Conservation (phyloP, 2,888 invertebrate genomes). For the Metallyticus violacea region DNA sequence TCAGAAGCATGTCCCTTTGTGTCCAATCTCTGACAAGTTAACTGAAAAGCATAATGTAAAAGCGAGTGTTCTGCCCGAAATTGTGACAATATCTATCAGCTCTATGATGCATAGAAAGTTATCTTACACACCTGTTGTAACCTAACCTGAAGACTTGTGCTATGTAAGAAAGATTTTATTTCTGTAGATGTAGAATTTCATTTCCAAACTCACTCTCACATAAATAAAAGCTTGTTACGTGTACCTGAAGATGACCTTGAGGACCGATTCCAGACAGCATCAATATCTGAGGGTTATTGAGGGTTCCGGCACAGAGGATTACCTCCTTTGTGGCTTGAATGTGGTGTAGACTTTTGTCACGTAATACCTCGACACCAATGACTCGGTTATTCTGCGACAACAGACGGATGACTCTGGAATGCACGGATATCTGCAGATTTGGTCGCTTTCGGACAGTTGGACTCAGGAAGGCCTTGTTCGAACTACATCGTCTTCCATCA, state of each 20-base stretch:
- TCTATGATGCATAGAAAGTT: too few species aligned
- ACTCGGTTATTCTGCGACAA: constrained; percentile 45
- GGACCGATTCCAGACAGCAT: constrained; percentile 13
- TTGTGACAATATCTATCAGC: too few species aligned
- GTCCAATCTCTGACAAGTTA: too few species aligned
- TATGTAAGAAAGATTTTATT: too few species aligned
- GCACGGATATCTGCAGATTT: constrained; percentile 66
- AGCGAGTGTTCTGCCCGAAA: too few species aligned
- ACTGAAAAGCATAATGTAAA: too few species aligned
- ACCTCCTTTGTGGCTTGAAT: constrained; percentile 76
- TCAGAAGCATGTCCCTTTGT: too few species aligned
- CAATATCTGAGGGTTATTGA: constrained; percentile 1
- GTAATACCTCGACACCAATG: constrained; percentile 70
- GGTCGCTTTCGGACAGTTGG: constrained; percentile 75
- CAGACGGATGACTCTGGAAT: constrained; percentile 66
- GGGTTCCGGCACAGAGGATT: constrained; percentile 64
- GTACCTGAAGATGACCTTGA: neutral
- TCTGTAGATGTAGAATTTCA: too few species aligned
- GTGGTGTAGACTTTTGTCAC: constrained; percentile 52
- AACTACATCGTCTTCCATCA: constrained; percentile 80
- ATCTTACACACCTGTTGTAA: too few species aligned
- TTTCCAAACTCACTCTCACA: too few species aligned
- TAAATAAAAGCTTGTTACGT: too few species aligned
- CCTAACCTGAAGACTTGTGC: too few species aligned
- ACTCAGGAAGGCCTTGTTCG: constrained; percentile 81